A percentile compares a stretch with the other conserved stretches of the same genome.
Evolutionary conservation across 2,888 invertebrate species (phyloP).

Genomic region (Leptodirus hochenwartii): DNA sequence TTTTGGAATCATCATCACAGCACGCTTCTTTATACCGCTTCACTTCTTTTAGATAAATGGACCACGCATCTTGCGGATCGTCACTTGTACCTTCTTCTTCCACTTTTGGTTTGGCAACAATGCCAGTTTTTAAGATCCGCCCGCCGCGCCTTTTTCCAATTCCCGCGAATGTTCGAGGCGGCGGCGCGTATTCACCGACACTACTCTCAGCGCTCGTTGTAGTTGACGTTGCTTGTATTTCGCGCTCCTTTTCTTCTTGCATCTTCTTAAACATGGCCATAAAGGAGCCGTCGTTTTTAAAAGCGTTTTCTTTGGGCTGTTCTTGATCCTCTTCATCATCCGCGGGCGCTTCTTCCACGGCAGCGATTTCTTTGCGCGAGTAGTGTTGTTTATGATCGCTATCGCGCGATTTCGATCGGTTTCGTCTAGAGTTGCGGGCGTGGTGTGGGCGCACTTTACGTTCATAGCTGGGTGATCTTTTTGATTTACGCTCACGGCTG

Average conservation of each 20-base stretch:
- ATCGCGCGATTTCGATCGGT: conserved; percentile 12
- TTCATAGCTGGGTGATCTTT: conserved; percentile 5
- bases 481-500: not conserved
- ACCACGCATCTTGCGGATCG: conserved; percentile 76
- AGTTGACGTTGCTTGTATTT: conserved; percentile 15
- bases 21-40: conserved; percentile 82
- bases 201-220: conserved; percentile 12
- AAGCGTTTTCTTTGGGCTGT: conserved; percentile 41
- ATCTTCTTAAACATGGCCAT: conserved; percentile 83
- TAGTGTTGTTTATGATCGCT: conserved; percentile 10
- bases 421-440: conserved; percentile 5
- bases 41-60: conserved; percentile 84
- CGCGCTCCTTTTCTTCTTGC: conserved; percentile 37
- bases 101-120: conserved; percentile 67
- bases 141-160: conserved; percentile 78
- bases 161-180: conserved; percentile 34
- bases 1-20: conserved; percentile 82
- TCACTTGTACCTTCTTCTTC: conserved; percentile 42
- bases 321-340: conserved; percentile 20
- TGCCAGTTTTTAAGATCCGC: conserved; percentile 71
- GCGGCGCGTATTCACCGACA: conserved; percentile 25
- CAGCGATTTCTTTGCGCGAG: conserved; percentile 9
- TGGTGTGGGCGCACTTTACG: conserved; percentile 1
- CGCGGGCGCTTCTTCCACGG: conserved; percentile 12
- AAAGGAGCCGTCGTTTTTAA: conserved; percentile 81